These are phyloP conservation scores for Brachionus rotundiformis DNA, from an alignment of 1,140 invertebrate genomes.

Conservation along the genomic window DNA sequence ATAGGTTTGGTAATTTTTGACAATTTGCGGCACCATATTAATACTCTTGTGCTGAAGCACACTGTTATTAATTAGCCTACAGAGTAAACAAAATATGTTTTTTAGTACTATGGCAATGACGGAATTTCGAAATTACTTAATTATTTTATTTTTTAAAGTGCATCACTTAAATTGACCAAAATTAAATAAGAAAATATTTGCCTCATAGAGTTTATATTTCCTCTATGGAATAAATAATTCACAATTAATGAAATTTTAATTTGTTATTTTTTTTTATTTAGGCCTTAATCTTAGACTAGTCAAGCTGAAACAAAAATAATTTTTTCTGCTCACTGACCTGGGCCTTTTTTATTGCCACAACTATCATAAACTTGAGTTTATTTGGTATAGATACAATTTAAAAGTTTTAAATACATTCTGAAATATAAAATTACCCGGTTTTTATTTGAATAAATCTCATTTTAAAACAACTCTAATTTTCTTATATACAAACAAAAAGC, in stretches of 20 bases:
- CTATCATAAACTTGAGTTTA: not conserved
- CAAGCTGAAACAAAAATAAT: too few species aligned
- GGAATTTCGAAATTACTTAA: not conserved
- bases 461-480: conserved; percentile 3
- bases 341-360: not conserved
- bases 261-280: too few species aligned
- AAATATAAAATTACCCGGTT: not conserved
- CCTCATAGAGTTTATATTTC: not conserved
- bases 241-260: too few species aligned
- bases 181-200: not conserved
- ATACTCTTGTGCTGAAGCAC: conserved; percentile 5
- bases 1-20: not conserved
- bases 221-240: not conserved
- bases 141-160: not conserved
- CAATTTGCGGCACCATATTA: not conserved
- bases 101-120: conserved; percentile 24
- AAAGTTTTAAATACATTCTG: not conserved
- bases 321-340: too few species aligned
- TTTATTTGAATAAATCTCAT: not conserved
- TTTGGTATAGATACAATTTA: not conserved
- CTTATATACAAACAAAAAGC: conserved; percentile 29
- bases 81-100: conserved; percentile 11
- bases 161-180: not conserved
- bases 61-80: conserved; percentile 11
- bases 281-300: too few species aligned